These are phyloP conservation scores for Limnothrissa miodon DNA, from an alignment of 2,113 vertebrate genomes.

Conservation along the genomic window DNA sequence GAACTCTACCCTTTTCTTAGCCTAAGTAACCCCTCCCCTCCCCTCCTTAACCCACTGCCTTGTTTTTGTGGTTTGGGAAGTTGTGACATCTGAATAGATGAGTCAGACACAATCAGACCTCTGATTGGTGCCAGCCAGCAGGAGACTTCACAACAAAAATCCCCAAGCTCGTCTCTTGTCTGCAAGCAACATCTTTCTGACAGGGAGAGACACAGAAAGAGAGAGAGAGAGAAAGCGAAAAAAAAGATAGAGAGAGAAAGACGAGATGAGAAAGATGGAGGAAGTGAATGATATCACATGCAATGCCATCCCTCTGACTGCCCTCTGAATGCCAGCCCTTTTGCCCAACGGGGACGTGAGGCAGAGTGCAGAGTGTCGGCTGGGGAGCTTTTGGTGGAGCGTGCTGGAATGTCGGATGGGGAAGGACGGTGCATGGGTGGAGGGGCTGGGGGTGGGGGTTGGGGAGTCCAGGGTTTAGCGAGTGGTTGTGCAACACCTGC, in stretches of 20 bases:
- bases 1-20: neutral
- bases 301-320: constrained; percentile 56
- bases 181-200: neutral
- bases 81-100: neutral
- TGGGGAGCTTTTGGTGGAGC: constrained; percentile 31
- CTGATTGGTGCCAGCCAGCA: constrained; percentile 6
- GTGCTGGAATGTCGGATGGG: constrained; percentile 59
- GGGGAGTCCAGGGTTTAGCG: neutral
- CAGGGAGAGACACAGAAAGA: neutral
- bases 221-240: neutral
- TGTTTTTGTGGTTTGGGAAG: neutral
- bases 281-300: constrained; percentile 26
- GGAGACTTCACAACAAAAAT: neutral
- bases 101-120: neutral
- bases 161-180: neutral
- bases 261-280: neutral
- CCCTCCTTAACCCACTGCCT: neutral
- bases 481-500: constrained; percentile 72
- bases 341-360: constrained; percentile 62
- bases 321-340: too few species aligned
- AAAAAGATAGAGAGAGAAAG: neutral
- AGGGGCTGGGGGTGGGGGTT: neutral
- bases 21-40: neutral
- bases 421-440: neutral
- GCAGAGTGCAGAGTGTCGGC: neutral